Evolutionary conservation across 92 coral and sea anemone species (phyloP).

Genomic region (Siderastrea radians): DNA sequence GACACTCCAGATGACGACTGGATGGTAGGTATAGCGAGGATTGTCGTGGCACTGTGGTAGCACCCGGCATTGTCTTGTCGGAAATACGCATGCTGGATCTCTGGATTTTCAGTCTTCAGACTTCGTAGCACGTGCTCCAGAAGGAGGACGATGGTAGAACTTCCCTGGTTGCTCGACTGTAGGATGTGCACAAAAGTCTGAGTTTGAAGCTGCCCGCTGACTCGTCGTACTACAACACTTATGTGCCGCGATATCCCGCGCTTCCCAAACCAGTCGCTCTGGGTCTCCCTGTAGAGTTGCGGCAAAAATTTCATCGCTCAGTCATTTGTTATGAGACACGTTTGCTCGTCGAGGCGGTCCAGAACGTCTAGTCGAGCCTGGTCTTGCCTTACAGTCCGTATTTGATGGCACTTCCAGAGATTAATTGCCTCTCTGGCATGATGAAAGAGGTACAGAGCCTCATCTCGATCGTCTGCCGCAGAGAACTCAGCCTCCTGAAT

Average conservation of each 20-base stretch:
- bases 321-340: slow-evolving; percentile 45
- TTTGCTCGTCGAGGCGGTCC: slow-evolving; percentile 39
- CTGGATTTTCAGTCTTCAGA: slow-evolving; percentile 34
- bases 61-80: slow-evolving; percentile 55
- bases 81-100: slow-evolving; percentile 8
- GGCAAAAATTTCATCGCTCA: slow-evolving; percentile 53
- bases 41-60: slow-evolving; percentile 44
- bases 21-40: slow-evolving; percentile 17
- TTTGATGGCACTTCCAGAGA: slow-evolving; percentile 52
- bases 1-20: neutral
- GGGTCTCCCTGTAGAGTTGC: slow-evolving; percentile 39
- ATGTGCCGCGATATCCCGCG: slow-evolving; percentile 44
- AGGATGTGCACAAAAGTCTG: slow-evolving; percentile 32
- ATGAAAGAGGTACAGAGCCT: slow-evolving; percentile 45
- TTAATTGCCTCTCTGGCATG: slow-evolving; percentile 52
- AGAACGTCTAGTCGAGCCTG: slow-evolving; percentile 21
- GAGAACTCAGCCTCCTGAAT: slow-evolving; percentile 19
- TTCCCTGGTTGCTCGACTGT: slow-evolving; percentile 40
- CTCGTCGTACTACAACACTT: slow-evolving; percentile 42
- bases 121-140: slow-evolving; percentile 38
- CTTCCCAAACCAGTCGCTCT: slow-evolving; percentile 40
- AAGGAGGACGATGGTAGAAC: slow-evolving; percentile 22
- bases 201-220: slow-evolving; percentile 26
- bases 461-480: slow-evolving; percentile 42
- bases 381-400: slow-evolving; percentile 4